A percentile compares a stretch with the other conserved stretches of the same genome.
These are phyloP conservation scores for Agriotes lineatus DNA, from an alignment of 2,888 invertebrate genomes.

Conservation along the genomic window DNA sequence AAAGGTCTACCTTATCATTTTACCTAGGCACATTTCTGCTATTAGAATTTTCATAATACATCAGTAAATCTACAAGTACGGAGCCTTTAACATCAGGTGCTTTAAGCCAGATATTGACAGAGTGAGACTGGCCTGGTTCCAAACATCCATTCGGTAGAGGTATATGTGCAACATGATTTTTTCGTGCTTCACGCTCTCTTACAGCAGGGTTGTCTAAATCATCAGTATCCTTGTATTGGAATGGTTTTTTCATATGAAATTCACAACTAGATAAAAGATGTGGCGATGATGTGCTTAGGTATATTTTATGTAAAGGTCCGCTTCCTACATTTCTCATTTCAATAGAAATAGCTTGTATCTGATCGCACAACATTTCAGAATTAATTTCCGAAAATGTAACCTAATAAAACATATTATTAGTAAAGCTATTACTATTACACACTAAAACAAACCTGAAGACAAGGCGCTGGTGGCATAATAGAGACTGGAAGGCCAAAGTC, in stretches of 20 bases:
- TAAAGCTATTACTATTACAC: too few species aligned
- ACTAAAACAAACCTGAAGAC: conserved; percentile 75
- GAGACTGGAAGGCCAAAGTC: conserved; percentile 77
- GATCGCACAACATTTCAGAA: conserved; percentile 78
- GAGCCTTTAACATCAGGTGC: conserved; percentile 76
- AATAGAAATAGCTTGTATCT: conserved; percentile 77
- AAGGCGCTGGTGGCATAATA: conserved; percentile 84
- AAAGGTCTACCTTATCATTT: conserved; percentile 31
- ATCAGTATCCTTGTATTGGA: conserved; percentile 37
- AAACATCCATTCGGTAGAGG: conserved; percentile 66
- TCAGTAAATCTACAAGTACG: conserved; percentile 75
- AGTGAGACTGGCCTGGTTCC: conserved; percentile 68
- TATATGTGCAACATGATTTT: conserved; percentile 66
- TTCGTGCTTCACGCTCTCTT: conserved; percentile 61
- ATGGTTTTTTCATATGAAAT: conserved; percentile 47
- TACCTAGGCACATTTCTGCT: conserved; percentile 60
- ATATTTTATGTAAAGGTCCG: conserved; percentile 73
- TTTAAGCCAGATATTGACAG: conserved; percentile 75
- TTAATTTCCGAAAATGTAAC: conserved; percentile 52
- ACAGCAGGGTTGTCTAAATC: conserved; percentile 56
- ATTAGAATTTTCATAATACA: conserved; percentile 76
- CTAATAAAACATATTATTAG: conserved; percentile 2
- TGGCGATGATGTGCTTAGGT: conserved; percentile 78
- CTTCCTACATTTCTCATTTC: conserved; percentile 79
- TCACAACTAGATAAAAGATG: conserved; percentile 68